These are phyloP conservation scores for Meloidogyne floridensis DNA, from an alignment of 1,140 invertebrate species.

Conservation along the genomic window DNA sequence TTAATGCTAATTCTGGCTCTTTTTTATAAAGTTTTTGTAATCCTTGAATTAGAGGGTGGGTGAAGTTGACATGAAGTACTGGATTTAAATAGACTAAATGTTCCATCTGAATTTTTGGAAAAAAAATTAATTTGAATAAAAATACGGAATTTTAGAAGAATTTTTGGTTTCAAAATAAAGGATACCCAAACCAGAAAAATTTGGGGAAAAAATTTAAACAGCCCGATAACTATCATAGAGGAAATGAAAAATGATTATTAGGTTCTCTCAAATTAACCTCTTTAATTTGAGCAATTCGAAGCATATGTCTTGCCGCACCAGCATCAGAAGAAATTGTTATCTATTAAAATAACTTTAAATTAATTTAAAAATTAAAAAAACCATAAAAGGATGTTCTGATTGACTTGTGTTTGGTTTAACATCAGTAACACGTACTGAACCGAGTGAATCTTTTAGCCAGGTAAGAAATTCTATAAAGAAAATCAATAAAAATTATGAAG, in stretches of 20 bases:
- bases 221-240: too few species aligned
- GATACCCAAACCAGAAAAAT: too few species aligned
- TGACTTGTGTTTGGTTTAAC: constrained; percentile 81
- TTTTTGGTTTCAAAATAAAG: too few species aligned
- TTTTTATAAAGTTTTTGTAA: constrained; percentile 75
- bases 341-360: neutral
- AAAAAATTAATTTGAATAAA: neutral
- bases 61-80: constrained; percentile 86
- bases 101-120: constrained; percentile 67
- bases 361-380: constrained; percentile 65
- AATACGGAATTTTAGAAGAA: neutral
- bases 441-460: constrained; percentile 78
- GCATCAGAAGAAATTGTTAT: constrained; percentile 79
- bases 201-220: too few species aligned
- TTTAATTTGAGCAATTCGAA: constrained; percentile 77
- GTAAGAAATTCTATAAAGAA: constrained; percentile 73
- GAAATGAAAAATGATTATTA: too few species aligned
- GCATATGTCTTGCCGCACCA: constrained; percentile 89
- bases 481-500: neutral
- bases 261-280: constrained; percentile 67
- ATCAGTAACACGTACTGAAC: constrained; percentile 77
- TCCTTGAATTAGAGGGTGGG: constrained; percentile 88
- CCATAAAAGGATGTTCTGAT: constrained; percentile 85
- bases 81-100: constrained; percentile 84
- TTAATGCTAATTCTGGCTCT: constrained; percentile 79